phyloP scores from a whole-genome alignment of 2,113 vertebrate species.

The Sus scrofa region DNA sequence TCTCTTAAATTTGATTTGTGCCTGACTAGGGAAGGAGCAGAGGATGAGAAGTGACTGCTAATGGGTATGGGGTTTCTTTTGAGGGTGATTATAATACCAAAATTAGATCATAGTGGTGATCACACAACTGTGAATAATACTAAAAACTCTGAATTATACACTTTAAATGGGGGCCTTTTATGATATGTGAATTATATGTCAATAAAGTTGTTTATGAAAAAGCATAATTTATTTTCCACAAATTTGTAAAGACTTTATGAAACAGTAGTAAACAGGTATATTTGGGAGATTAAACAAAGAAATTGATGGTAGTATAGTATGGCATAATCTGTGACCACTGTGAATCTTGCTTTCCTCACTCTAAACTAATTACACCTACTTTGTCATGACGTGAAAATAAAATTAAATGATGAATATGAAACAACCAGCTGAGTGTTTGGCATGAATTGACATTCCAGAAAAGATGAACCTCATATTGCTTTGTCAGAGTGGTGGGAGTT shows the following conservation, averaged over 20 bases:
- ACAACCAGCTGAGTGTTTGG: background rate
- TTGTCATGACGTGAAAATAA: background rate
- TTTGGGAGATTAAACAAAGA: background rate
- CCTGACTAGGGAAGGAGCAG: background rate
- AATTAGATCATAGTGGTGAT: background rate
- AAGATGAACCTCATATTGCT: background rate
- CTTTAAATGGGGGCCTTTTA: background rate
- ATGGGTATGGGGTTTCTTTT: background rate
- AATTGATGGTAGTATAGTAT: background rate
- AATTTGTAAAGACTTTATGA: background rate
- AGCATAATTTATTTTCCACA: background rate
- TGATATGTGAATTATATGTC: background rate
- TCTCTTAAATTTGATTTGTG: background rate
- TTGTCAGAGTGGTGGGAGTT: background rate
- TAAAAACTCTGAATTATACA: background rate
- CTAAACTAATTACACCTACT: background rate
- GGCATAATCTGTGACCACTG: background rate
- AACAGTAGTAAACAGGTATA: background rate
- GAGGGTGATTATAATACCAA: background rate
- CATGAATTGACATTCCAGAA: background rate
- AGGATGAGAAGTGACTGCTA: background rate
- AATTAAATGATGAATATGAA: background rate
- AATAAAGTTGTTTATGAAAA: background rate
- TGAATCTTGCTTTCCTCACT: background rate
- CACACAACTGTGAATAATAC: background rate